Evolutionary conservation across 2,113 vertebrate genomes (phyloP), one percentile per base, ranked within the genome.

Genomic region (Aptenodytes forsteri): DNA sequence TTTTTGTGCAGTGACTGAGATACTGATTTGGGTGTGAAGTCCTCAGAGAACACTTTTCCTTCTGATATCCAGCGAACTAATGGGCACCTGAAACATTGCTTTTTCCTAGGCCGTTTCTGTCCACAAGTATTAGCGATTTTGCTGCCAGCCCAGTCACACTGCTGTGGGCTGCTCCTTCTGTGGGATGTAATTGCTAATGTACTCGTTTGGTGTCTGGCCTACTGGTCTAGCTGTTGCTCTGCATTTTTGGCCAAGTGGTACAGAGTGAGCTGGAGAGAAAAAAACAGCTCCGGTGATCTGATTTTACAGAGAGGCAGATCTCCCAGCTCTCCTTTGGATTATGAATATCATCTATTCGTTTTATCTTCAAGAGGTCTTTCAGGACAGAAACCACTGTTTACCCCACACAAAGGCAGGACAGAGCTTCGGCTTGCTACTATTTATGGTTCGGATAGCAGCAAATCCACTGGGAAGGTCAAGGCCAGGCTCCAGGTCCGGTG

Each of bases 341-440:
- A 32, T 54, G 70, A 89, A 81, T 91, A 40, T 91, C 7, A 3
- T 76, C 81, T 65, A 1, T 82, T 92, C 0, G 3, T 65, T 89
- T 87, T 87, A 70, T 87, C 92, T 87, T 91, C 61, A 83, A 81
- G 77, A 93, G 66, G 83, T 54, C 73, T 95, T 95, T 95, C 73
- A 82, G 89, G 77, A 82, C 73, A 79, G 78, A 93, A 91, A 29
- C 52, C 81, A 62, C 84, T 61, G 77, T 82, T 94, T 89, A 91
- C 77, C 83, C 80, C 69, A 62, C 7, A 5, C 1, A 0, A 56
- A 89, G 87, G 73, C 56, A 50, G 81, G 52, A 81, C 1, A 6
- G 70, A 61, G 42, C 92, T 87, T 84, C 6, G 6, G 4, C 25
- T 89, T 67, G 83, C 61, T 91, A 6, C 89, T 89, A 38, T 91